Evolutionary conservation across 2,888 invertebrate genomes (phyloP).

Genomic region (Andrena bicolor): DNA sequence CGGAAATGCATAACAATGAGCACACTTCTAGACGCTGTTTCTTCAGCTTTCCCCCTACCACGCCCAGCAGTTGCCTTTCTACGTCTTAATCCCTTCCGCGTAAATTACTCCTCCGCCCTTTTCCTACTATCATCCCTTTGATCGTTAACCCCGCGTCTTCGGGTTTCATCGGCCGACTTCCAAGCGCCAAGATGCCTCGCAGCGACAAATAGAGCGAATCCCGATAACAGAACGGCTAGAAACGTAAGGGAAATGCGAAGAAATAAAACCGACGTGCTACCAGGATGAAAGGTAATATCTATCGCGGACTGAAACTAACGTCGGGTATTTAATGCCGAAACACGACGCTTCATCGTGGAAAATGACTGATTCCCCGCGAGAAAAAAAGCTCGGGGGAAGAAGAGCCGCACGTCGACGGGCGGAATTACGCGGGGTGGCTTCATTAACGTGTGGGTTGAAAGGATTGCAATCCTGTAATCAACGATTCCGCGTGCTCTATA

Average conservation of each 20-base stretch:
- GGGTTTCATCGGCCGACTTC: conserved; percentile 14
- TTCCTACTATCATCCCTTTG: neutral
- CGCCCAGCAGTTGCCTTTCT: neutral
- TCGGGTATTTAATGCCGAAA: neutral
- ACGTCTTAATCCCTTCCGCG: conserved; percentile 34
- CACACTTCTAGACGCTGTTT: conserved; percentile 54
- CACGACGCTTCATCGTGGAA: neutral
- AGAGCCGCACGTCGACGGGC: neutral
- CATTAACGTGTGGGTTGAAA: conserved; percentile 29
- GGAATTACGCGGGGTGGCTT: conserved; percentile 11
- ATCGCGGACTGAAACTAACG: neutral
- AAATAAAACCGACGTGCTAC: neutral
- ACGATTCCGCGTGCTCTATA: conserved; percentile 18
- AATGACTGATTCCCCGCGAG: neutral
- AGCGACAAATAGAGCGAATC: neutral
- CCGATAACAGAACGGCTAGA: neutral
- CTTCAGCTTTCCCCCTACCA: conserved; percentile 24
- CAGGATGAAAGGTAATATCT: neutral
- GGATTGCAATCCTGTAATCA: conserved; percentile 35
- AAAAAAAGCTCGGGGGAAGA: neutral
- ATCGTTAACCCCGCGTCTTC: conserved; percentile 15
- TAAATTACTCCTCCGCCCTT: conserved; percentile 37
- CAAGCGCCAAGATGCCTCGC: neutral
- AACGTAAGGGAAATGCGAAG: neutral
- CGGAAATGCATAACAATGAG: conserved; percentile 71